phyloP scores from a whole-genome alignment of 2,797 vertebrate species.

The Linurgus olivaceus region DNA sequence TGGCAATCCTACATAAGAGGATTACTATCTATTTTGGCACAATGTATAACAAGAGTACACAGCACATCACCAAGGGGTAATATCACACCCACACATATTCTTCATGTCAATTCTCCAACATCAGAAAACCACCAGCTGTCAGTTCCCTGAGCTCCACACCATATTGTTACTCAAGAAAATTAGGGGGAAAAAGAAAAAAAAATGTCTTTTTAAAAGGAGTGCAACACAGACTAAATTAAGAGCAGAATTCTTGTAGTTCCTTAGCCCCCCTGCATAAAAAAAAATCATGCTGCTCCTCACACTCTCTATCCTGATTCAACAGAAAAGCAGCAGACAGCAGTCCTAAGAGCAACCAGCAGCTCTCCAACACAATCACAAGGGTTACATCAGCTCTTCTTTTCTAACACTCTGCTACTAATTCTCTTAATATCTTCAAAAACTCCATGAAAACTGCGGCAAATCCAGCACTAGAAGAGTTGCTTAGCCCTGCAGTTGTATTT shows the following conservation, averaged over 20 bases:
- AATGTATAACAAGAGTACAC: not conserved
- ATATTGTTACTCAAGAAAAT: not conserved
- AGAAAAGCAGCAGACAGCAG: not conserved
- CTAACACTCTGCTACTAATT: not conserved
- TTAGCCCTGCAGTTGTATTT: not conserved
- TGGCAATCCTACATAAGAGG: slow-evolving; percentile 35
- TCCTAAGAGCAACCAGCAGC: not conserved
- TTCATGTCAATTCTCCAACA: not conserved
- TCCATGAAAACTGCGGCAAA: not conserved
- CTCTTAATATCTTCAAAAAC: not conserved
- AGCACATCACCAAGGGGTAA: not conserved
- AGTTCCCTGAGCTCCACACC: not conserved
- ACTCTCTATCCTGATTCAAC: not conserved
- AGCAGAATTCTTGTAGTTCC: not conserved
- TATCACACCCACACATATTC: not conserved
- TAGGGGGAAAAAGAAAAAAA: not conserved
- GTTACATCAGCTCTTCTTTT: not conserved
- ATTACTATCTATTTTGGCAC: slow-evolving; percentile 53
- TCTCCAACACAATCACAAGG: not conserved
- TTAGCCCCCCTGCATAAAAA: not conserved
- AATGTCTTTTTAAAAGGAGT: not conserved
- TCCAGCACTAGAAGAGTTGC: not conserved
- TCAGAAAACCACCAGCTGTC: not conserved
- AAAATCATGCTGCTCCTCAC: not conserved
- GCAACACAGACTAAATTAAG: not conserved